These are phyloP conservation scores for Planiliza haematocheilus DNA, from an alignment of 2,113 vertebrate species.

Conservation along the genomic window DNA sequence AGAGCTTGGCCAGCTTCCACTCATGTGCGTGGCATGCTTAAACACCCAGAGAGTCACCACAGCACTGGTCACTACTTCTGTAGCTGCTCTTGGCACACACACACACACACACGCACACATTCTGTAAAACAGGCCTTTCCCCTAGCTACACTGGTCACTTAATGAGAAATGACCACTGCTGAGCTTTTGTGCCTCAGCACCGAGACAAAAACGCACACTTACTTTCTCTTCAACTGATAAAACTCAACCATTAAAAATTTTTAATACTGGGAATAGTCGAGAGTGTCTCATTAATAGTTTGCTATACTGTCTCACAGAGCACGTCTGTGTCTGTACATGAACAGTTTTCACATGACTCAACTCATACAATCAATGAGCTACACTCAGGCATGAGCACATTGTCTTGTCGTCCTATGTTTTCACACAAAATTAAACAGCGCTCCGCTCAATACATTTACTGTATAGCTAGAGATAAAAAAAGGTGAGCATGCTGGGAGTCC, in stretches of 20 bases:
- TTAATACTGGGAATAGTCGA: constrained; percentile 21
- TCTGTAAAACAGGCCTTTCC: constrained; percentile 40
- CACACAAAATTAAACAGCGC: constrained; percentile 21
- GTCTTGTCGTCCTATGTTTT: constrained; percentile 18
- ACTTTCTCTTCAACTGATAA: constrained; percentile 32
- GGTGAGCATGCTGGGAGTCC: constrained; percentile 57
- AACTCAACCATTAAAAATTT: constrained; percentile 9
- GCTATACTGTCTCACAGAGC: not conserved
- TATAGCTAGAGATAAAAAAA: constrained; percentile 17
- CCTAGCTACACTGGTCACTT: constrained; percentile 48
- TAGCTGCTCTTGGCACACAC: constrained; percentile 37
- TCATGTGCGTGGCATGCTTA: constrained; percentile 61
- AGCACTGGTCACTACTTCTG: constrained; percentile 32
- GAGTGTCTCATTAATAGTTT: not conserved
- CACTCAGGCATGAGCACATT: constrained; percentile 4
- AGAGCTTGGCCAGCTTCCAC: constrained; percentile 46
- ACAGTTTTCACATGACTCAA: not conserved
- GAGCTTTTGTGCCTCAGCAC: constrained; percentile 17
- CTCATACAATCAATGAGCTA: constrained; percentile 53
- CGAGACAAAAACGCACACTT: constrained; percentile 22
- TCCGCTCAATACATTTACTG: constrained; percentile 17
- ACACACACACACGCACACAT: constrained; percentile 4
- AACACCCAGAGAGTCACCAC: constrained; percentile 42
- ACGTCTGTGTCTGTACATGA: not conserved
- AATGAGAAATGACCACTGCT: constrained; percentile 69